Percentiles rank a stretch among this genome's conserved stretches.
Evolutionary conservation across 2,113 vertebrate species (phyloP).

Genomic region (Ia io): DNA sequence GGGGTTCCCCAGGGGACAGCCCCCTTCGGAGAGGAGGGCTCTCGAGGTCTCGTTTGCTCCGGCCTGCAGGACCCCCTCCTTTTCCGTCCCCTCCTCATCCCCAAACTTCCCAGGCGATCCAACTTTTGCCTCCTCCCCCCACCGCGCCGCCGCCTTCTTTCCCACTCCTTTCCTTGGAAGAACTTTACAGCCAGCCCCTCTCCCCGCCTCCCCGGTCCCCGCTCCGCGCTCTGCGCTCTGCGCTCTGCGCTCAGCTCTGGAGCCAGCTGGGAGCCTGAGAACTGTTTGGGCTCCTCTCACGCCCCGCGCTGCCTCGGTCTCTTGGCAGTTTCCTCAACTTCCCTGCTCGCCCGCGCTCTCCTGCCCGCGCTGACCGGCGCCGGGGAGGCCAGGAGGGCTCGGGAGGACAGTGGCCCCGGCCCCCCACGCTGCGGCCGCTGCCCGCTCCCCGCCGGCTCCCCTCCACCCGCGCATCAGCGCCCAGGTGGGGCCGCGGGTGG

Average conservation of each 20-base stretch:
- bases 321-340: slow-evolving; percentile 36
- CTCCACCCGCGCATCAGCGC: not conserved
- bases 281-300: slow-evolving; percentile 23
- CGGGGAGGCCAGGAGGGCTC: not conserved
- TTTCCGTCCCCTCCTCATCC: not conserved
- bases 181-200: not conserved
- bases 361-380: not conserved
- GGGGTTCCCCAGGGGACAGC: not conserved
- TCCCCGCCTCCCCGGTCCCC: not conserved
- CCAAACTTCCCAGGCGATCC: slow-evolving; percentile 33
- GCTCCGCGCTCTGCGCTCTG: not conserved
- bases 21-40: not conserved
- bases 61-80: not conserved
- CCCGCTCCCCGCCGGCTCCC: not conserved
- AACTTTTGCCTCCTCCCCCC: not conserved
- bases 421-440: not conserved
- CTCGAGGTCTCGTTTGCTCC: not conserved
- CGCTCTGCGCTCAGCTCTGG: slow-evolving; percentile 12
- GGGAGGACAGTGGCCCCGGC: not conserved
- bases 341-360: slow-evolving; percentile 14
- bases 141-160: not conserved
- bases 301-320: slow-evolving; percentile 2
- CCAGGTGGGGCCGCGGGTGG: not conserved
- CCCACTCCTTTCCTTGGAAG: slow-evolving; percentile 6
- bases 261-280: not conserved